These are phyloP conservation scores for Drepana arcuata DNA, from an alignment of 1,140 invertebrate genomes.

Conservation along the genomic window DNA sequence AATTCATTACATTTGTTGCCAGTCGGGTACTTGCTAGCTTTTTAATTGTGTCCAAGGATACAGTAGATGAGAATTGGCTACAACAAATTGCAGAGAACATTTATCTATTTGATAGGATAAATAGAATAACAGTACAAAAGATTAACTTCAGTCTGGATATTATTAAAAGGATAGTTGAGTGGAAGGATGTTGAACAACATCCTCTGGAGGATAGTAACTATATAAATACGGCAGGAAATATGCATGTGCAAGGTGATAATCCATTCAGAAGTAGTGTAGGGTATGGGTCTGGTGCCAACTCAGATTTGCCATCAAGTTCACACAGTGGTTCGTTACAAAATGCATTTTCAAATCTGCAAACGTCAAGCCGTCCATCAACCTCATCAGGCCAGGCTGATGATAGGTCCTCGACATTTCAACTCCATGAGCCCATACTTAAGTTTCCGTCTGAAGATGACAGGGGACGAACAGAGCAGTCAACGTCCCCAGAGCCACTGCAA, in stretches of 20 bases:
- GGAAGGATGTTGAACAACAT: constrained; percentile 88
- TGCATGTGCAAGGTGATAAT: constrained; percentile 54
- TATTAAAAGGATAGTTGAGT: constrained; percentile 88
- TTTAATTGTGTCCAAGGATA: constrained; percentile 86
- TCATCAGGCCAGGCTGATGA: constrained; percentile 37
- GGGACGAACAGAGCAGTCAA: constrained; percentile 31
- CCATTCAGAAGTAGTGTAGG: constrained; percentile 50
- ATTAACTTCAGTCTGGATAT: constrained; percentile 89
- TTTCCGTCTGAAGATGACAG: constrained; percentile 30
- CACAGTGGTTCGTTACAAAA: constrained; percentile 43
- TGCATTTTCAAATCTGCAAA: constrained; percentile 64
- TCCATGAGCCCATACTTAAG: constrained; percentile 57
- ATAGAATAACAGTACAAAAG: constrained; percentile 75
- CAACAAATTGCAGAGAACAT: constrained; percentile 81
- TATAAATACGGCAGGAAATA: constrained; percentile 39
- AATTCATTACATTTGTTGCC: constrained; percentile 85
- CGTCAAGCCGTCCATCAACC: constrained; percentile 42
- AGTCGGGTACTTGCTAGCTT: constrained; percentile 86
- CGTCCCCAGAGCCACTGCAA: constrained; percentile 40
- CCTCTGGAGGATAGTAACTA: constrained; percentile 80
- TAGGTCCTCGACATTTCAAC: constrained; percentile 38
- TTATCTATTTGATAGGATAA: constrained; percentile 72
- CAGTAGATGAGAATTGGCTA: constrained; percentile 83
- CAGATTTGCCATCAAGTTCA: constrained; percentile 35
- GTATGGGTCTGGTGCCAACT: constrained; percentile 37